Conservation (phyloP, 2,888 invertebrate genomes). For the Oscheius sp. region DNA sequence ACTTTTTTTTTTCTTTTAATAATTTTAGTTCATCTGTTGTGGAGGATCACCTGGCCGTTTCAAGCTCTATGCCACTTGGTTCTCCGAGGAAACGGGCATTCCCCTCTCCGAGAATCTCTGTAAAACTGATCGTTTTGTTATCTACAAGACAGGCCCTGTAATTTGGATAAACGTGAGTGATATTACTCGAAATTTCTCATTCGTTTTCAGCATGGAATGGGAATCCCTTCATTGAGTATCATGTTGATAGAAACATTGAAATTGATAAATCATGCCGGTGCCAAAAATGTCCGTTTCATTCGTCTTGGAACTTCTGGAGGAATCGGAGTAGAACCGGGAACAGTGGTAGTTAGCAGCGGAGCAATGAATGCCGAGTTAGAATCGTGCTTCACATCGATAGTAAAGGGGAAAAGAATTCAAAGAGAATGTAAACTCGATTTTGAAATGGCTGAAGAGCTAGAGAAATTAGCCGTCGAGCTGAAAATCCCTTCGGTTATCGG, state of each 20-base stretch:
- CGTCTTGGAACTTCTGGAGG: conserved; percentile 84
- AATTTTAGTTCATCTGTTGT: conserved; percentile 72
- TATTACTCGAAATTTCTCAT: not conserved
- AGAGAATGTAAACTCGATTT: conserved; percentile 77
- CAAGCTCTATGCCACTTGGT: conserved; percentile 71
- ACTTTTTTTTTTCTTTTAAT: not conserved
- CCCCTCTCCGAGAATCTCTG: conserved; percentile 69
- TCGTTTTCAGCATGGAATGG: conserved; percentile 89
- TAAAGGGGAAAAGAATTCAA: conserved; percentile 83
- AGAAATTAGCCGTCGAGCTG: conserved; percentile 75
- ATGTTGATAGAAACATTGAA: conserved; percentile 95
- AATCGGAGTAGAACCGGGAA: conserved; percentile 76
- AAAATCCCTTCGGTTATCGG: conserved; percentile 81
- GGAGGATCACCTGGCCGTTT: conserved; percentile 73
- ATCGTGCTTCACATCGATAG: conserved; percentile 74
- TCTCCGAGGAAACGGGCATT: conserved; percentile 65
- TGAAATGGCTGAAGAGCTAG: conserved; percentile 82
- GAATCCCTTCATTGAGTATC: conserved; percentile 92
- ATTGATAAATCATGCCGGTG: conserved; percentile 90
- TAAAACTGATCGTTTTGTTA: conserved; percentile 71
- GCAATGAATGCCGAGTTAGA: conserved; percentile 87
- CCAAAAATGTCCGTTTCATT: conserved; percentile 83
- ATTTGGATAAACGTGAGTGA: conserved; percentile 71
- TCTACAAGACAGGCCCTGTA: conserved; percentile 73
- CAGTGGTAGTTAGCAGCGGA: conserved; percentile 90